Percentiles rank a stretch among this genome's conserved stretches.
Conservation (phyloP, 2,797 vertebrate species). For the Aplochiton taeniatus region DNA sequence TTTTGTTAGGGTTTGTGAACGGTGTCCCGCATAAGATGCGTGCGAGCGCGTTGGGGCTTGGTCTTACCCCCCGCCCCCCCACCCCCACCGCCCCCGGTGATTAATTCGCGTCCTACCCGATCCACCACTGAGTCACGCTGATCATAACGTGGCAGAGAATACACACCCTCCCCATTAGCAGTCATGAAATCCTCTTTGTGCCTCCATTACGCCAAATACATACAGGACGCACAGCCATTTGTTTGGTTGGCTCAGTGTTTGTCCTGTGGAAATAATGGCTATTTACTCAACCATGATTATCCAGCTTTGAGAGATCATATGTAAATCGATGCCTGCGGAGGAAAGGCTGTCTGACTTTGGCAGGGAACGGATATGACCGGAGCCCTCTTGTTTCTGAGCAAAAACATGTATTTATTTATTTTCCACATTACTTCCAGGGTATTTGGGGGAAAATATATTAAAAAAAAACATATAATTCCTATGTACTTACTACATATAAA, state of each 20-base stretch:
- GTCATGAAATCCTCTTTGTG: conserved; percentile 67
- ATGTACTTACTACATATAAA: too few relatives aligned
- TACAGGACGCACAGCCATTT: conserved; percentile 59
- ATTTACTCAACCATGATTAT: conserved; percentile 89
- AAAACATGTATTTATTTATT: too few relatives aligned
- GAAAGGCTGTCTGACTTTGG: conserved; percentile 55
- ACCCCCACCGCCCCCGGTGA: too few relatives aligned
- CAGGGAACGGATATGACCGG: conserved; percentile 28
- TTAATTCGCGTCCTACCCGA: conserved; percentile 18
- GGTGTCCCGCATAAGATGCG: conserved; percentile 25
- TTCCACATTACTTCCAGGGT: too few relatives aligned
- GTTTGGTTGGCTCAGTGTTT: conserved; percentile 67
- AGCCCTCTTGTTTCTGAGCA: too few relatives aligned
- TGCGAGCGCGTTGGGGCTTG: neutral
- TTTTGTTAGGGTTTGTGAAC: neutral
- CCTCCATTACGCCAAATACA: conserved; percentile 69
- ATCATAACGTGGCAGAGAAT: conserved; percentile 46
- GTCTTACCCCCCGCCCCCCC: conserved; percentile 29
- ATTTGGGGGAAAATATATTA: too few relatives aligned
- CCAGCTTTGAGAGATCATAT: conserved; percentile 84
- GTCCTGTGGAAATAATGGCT: conserved; percentile 79
- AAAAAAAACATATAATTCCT: too few relatives aligned
- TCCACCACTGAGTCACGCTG: conserved; percentile 28
- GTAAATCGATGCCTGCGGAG: conserved; percentile 80
- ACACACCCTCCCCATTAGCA: conserved; percentile 59